Evolutionary conservation across 2,888 invertebrate genomes (phyloP), one percentile per base, ranked within the genome.

Genomic region (Pyrocoelia pectoralis): DNA sequence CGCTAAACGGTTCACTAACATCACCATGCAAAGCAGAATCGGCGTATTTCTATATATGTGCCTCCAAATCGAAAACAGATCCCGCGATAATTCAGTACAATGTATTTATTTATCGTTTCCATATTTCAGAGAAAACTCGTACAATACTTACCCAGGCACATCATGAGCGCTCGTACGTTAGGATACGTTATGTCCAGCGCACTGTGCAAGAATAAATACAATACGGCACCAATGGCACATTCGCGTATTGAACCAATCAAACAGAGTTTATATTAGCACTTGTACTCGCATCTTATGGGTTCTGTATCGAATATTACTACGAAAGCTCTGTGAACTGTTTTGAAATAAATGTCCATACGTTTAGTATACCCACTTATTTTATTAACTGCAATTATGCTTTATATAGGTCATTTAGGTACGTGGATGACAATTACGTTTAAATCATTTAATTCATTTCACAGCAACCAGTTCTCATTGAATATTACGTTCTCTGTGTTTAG

Each of bases 101-200:
- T 76, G 74, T 75, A 75, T 77, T 75, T 77, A 76, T 77, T 75
- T 75, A 76, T 77, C 72, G 74, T 72, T 69, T 69, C 71, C 73
- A 75, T 76, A 74, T 75, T 73, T 76, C 71, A 75, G 50, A 49
- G 33, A 43, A 61, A 70, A 68, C 66, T 68, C 66, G 66, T 68
- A 68, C 64, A 64, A 70, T 61, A 68, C 68, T 68, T 68, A 68
- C 61, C 65, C 57, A 61, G 62, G 56, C 63, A 63, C 61, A 63
- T 62, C 62, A 59, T 65, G 66, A 61, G 49, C 61, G 63, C 51
- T 63, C 58, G 58, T 63, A 58, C 53, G 53, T 57, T 62, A 50
- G 28, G 49, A 38, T 59, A 61, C 61, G 58, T 61, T 59, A 53
- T 60, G 68, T 68, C 65, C 66, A 50, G 65, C 56, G 57, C 65